Evolutionary conservation across 2,797 vertebrate genomes (phyloP).

Genomic region (Prunella strophiata): DNA sequence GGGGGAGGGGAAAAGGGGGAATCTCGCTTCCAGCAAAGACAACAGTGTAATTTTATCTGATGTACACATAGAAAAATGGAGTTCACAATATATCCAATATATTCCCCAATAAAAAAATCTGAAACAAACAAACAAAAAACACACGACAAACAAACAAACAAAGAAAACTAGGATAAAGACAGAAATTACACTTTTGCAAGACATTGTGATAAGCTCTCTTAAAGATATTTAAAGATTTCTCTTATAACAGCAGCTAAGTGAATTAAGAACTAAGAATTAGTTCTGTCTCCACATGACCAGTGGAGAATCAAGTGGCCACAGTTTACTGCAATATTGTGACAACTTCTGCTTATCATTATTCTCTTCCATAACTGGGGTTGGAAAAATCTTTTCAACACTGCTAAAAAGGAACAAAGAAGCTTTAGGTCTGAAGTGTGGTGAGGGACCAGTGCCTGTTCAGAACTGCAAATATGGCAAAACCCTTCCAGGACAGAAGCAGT

Average conservation of each 20-base stretch:
- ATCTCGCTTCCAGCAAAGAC: slow-evolving; percentile 55
- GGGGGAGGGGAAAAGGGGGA: neutral
- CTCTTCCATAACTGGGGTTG: fast-evolving
- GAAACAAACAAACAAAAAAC: neutral
- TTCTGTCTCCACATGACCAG: neutral
- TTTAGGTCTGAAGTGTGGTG: neutral
- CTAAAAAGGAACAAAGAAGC: neutral
- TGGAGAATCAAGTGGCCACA: neutral
- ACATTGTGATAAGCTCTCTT: neutral
- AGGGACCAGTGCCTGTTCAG: neutral
- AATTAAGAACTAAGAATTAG: neutral
- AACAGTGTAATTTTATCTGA: slow-evolving; percentile 45
- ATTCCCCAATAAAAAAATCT: neutral
- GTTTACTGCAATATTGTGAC: neutral
- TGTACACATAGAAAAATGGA: slow-evolving; percentile 2
- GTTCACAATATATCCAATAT: slow-evolving; percentile 20
- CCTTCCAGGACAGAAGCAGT: neutral
- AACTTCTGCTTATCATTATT: neutral
- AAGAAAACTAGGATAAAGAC: neutral
- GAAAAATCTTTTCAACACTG: neutral
- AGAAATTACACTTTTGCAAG: neutral
- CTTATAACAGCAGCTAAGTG: neutral
- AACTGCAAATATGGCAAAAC: neutral
- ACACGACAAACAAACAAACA: neutral
- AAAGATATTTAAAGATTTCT: neutral